Evolutionary conservation across 2,888 invertebrate genomes (phyloP).

Genomic region (Eilema sororculum): DNA sequence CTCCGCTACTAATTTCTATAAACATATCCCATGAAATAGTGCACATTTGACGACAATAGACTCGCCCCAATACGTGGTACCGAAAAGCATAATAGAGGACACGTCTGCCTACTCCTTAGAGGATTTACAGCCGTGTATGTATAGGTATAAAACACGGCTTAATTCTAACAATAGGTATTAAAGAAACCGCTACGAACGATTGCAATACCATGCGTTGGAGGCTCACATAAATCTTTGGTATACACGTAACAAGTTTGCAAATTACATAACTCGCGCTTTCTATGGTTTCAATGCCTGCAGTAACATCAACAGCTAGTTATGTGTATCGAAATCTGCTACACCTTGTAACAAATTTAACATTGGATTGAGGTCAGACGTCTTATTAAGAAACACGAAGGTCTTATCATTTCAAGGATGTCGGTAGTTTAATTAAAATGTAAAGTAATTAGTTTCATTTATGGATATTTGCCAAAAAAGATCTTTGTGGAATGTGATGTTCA

Average conservation of each 20-base stretch:
- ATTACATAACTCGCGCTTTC: slow-evolving; percentile 53
- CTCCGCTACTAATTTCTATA: not conserved
- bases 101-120: no score
- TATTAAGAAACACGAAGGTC: slow-evolving; percentile 19
- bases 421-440: not conserved
- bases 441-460: slow-evolving; percentile 1
- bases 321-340: slow-evolving; percentile 47
- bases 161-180: slow-evolving; percentile 13
- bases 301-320: slow-evolving; percentile 28
- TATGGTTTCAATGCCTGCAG: slow-evolving; percentile 39
- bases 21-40: not conserved
- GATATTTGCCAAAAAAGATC: slow-evolving; percentile 10
- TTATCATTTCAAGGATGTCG: slow-evolving; percentile 16
- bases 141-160: not conserved
- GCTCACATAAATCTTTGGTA: slow-evolving; percentile 25
- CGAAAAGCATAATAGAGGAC: no score
- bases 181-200: slow-evolving; percentile 10
- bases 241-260: slow-evolving; percentile 49
- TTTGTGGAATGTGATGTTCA: not conserved
- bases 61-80: no score
- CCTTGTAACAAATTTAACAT: slow-evolving; percentile 51
- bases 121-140: not conserved
- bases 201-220: slow-evolving; percentile 22
- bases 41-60: no score
- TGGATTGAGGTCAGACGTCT: slow-evolving; percentile 26